Percentiles rank a stretch among this genome's conserved stretches.
phyloP scores from a whole-genome alignment of 2,113 vertebrate genomes.

The Echinops telfairi region DNA sequence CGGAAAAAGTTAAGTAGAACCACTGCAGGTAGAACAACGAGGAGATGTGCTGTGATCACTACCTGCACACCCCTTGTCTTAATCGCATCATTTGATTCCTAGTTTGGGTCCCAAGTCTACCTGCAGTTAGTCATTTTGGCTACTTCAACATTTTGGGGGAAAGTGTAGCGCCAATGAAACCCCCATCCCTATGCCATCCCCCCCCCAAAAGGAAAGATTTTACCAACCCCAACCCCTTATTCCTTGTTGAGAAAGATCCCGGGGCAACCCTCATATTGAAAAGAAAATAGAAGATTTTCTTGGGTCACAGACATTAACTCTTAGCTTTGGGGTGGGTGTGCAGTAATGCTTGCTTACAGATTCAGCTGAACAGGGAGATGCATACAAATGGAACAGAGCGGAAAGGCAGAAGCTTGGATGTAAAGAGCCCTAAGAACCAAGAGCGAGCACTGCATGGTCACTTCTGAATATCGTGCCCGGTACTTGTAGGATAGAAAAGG shows the following conservation, averaged over 20 bases:
- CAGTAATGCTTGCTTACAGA: background rate
- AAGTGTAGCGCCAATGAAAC: background rate
- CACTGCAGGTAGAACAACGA: background rate
- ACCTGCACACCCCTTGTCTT: background rate
- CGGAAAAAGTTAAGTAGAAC: background rate
- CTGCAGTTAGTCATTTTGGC: background rate
- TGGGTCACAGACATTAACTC: background rate
- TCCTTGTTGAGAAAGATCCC: slow-evolving; percentile 3
- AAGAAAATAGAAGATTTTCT: background rate
- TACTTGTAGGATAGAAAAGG: background rate
- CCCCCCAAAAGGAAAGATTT: background rate
- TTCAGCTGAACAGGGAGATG: background rate
- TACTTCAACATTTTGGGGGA: background rate
- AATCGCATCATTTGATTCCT: background rate
- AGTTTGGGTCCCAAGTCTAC: background rate
- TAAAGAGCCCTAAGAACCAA: background rate
- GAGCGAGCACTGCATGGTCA: background rate
- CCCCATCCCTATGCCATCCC: background rate
- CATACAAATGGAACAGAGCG: background rate
- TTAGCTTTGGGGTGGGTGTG: slow-evolving; percentile 1
- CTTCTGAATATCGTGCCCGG: background rate
- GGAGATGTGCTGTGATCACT: background rate
- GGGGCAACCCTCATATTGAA: background rate
- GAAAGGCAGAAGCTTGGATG: background rate
- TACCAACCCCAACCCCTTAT: background rate